These are phyloP conservation scores for Ligdia adustata DNA, from an alignment of 2,888 invertebrate species.

Conservation along the genomic window DNA sequence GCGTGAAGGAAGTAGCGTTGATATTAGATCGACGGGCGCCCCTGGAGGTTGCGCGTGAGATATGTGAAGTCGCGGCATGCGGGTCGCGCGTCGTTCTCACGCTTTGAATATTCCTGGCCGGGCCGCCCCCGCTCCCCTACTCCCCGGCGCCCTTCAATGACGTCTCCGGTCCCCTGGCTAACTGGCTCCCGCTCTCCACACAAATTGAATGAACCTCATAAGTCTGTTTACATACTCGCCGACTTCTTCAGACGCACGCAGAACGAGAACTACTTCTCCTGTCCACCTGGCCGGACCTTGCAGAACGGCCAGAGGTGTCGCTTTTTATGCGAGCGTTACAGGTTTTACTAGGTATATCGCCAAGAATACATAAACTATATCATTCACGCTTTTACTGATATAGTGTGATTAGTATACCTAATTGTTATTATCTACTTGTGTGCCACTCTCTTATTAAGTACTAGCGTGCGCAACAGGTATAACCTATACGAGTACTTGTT, in stretches of 20 bases:
- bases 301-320: too few relatives aligned
- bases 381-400: slow-evolving; percentile 29
- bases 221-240: slow-evolving; percentile 68
- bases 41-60: slow-evolving; percentile 82
- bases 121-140: slow-evolving; percentile 47
- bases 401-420: slow-evolving; percentile 39
- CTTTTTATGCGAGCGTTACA: neutral
- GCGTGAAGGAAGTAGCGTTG: slow-evolving; percentile 50
- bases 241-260: slow-evolving; percentile 46
- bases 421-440: slow-evolving; percentile 42
- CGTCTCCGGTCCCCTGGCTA: slow-evolving; percentile 74
- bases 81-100: slow-evolving; percentile 83
- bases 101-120: slow-evolving; percentile 83
- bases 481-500: slow-evolving; percentile 37
- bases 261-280: too few relatives aligned
- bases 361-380: slow-evolving; percentile 20
- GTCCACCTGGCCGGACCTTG: too few relatives aligned
- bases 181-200: slow-evolving; percentile 66
- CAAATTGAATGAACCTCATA: slow-evolving; percentile 76
- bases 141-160: slow-evolving; percentile 74
- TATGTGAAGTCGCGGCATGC: slow-evolving; percentile 83
- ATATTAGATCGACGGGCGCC: slow-evolving; percentile 43
- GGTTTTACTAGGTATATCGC: too few relatives aligned
- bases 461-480: slow-evolving; percentile 35
- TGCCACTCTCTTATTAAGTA: too few relatives aligned